phyloP scores from a whole-genome alignment of 1,140 invertebrate genomes.

The Coelopa frigida region DNA sequence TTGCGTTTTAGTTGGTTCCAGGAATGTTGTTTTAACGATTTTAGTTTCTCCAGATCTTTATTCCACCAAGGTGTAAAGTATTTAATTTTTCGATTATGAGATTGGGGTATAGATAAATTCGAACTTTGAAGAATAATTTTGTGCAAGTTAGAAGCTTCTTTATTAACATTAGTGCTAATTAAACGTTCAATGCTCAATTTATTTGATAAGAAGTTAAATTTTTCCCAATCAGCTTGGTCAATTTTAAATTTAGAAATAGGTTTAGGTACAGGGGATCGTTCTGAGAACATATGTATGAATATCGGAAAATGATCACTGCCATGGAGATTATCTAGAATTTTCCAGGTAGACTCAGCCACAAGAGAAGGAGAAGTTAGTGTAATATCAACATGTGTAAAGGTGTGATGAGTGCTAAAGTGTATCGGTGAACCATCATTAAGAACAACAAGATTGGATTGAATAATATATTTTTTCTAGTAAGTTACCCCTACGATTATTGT shows the following conservation, averaged over 20 bases:
- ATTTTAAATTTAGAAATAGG: slow-evolving; percentile 6
- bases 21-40: neutral
- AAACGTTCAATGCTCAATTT: neutral
- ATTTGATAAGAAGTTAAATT: slow-evolving; percentile 3
- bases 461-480: neutral
- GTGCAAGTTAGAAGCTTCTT: neutral
- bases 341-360: slow-evolving; percentile 4
- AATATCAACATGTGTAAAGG: slow-evolving; percentile 1
- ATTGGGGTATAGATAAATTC: neutral
- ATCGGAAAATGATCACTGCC: slow-evolving; percentile 7
- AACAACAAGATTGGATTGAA: neutral
- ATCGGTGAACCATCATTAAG: slow-evolving; percentile 9
- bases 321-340: neutral
- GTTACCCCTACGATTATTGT: neutral
- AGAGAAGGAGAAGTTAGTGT: neutral
- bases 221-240: slow-evolving; percentile 7
- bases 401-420: slow-evolving; percentile 4
- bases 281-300: neutral
- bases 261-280: slow-evolving; percentile 1
- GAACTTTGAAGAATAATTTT: slow-evolving; percentile 2
- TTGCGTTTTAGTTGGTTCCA: slow-evolving; percentile 1
- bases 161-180: neutral
- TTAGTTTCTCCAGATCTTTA: slow-evolving; percentile 1
- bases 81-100: neutral
- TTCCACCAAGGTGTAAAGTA: slow-evolving; percentile 3